Base-by-base conservation (phyloP, 2,113 vertebrate genomes). In the Bos javanicus region DNA sequence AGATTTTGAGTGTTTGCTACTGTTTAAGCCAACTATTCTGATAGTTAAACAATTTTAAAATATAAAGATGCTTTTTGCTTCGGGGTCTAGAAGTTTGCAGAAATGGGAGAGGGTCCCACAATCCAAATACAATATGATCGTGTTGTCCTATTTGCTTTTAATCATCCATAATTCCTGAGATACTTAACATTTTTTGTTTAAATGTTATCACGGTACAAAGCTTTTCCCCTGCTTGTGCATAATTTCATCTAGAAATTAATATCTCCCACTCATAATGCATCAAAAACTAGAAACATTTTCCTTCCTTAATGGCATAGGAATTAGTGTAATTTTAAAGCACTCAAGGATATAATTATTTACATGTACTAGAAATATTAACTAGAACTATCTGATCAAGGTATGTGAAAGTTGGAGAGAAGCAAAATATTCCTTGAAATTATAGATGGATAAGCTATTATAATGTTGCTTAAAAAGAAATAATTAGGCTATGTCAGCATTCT, bases 301-400 rank as follows among this genome's bases (percentile, higher is more conserved):
- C 83, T 62, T 98, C 74, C 91, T 98, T 98, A 98, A 98, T 95
- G 98, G 91, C 71, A 57, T 48, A 96, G 52, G 87, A 98, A 98
- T 98, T 98, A 98, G 96, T 59, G 39, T 92, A 98, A 98, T 98
- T 98, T 99, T 98, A 93, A 98, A 98, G 96, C 4, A 84, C 97
- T 98, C 96, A 97, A 98, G 94, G 96, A 97, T 97, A 67, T 95
- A 97, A 98, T 98, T 98, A 98, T 99, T 98, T 98, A 98, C 85
- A 97, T 97, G 81, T 94, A 92, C 86, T 93, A 97, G 95, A 98
- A 98, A 97, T 98, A 98, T 96, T 98, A 97, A 96, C 90, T 97
- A 98, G 86, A 98, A 98, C 46, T 96, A 84, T 97, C 46, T 97
- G 74, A 97, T 96, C 96, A 98, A 95, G 90, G 96, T 76, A 82